A percentile compares a stretch with the other conserved stretches of the same genome.
Conservation (phyloP, 2,888 invertebrate genomes). For the Cerceris ruficornis region DNA sequence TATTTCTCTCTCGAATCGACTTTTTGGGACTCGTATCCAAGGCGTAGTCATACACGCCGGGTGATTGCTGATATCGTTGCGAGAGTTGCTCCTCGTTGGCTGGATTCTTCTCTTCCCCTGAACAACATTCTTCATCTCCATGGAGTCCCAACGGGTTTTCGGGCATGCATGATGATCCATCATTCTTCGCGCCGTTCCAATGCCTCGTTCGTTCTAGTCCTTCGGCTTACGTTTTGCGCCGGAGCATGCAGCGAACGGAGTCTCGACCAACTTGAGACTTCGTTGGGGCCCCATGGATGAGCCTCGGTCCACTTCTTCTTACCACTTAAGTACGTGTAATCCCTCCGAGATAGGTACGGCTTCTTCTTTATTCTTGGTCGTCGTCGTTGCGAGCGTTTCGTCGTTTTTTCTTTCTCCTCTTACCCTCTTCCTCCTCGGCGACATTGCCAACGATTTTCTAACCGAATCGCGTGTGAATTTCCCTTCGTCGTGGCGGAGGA, state of each 20-base stretch:
- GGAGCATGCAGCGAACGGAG: constrained; percentile 34
- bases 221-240: constrained; percentile 62
- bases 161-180: constrained; percentile 73
- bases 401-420: neutral
- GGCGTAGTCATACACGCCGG: neutral
- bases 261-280: constrained; percentile 15
- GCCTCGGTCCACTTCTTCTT: constrained; percentile 13
- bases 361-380: neutral
- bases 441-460: no score
- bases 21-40: neutral
- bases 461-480: no score
- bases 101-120: constrained; percentile 54
- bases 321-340: constrained; percentile 2
- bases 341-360: neutral
- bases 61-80: constrained; percentile 60
- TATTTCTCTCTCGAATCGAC: neutral
- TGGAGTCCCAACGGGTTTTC: constrained; percentile 70
- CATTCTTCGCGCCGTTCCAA: constrained; percentile 72
- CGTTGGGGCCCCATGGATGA: constrained; percentile 14
- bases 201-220: constrained; percentile 61
- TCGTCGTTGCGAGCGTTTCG: neutral
- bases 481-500: no score
- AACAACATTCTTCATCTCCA: constrained; percentile 70
- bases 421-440: no score
- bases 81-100: constrained; percentile 35